Evolutionary conservation across 2,113 vertebrate species (phyloP).

Genomic region (Larimichthys crocea): DNA sequence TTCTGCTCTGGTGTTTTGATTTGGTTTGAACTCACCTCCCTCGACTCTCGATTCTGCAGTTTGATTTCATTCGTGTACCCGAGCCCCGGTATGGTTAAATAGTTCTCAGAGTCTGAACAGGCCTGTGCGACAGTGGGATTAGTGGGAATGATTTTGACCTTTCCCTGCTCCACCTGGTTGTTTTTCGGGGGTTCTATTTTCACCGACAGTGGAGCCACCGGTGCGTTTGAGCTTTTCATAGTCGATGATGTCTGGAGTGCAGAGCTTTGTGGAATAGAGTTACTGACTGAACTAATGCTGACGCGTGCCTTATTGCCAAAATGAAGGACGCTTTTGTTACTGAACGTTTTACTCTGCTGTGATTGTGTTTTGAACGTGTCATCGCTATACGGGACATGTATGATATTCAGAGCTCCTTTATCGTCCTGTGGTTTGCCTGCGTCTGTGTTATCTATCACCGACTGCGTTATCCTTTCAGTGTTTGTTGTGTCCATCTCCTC

Average conservation of each 20-base stretch:
- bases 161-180: constrained; percentile 64
- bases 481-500: constrained; percentile 55
- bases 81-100: constrained; percentile 89
- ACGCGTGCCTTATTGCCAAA: constrained; percentile 71
- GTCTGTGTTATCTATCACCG: background rate
- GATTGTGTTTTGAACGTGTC: constrained; percentile 57
- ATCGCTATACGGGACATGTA: constrained; percentile 60
- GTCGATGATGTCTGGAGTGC: constrained; percentile 41
- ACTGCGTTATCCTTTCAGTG: constrained; percentile 19
- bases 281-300: constrained; percentile 55
- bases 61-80: constrained; percentile 63
- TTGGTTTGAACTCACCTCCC: constrained; percentile 37
- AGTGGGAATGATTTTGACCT: constrained; percentile 46
- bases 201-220: constrained; percentile 69
- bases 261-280: constrained; percentile 50
- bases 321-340: constrained; percentile 75
- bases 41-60: constrained; percentile 43
- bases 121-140: constrained; percentile 56
- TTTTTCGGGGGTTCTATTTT: constrained; percentile 75
- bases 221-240: constrained; percentile 62
- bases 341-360: constrained; percentile 68
- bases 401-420: constrained; percentile 53
- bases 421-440: constrained; percentile 35
- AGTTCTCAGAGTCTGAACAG: constrained; percentile 88
- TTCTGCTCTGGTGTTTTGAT: constrained; percentile 53